Percentiles rank a stretch among this genome's conserved stretches.
phyloP scores from a whole-genome alignment of 2,888 invertebrate species.

The Halocaridina rubra region DNA sequence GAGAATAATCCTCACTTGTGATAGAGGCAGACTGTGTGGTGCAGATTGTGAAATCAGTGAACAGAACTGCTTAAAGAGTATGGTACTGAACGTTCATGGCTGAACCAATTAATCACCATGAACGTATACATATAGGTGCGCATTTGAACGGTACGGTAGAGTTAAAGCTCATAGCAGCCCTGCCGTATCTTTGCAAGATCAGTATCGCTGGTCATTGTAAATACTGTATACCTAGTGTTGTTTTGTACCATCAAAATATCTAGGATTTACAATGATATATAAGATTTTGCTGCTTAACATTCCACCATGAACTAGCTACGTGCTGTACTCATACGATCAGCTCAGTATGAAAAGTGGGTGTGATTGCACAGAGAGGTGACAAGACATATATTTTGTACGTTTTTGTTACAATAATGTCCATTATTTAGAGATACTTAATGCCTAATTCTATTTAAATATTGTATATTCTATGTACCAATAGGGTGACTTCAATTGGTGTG shows the following conservation, averaged over 20 bases:
- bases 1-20: conserved; percentile 59
- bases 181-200: not conserved
- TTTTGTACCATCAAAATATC: conserved; percentile 37
- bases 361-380: conserved; percentile 39
- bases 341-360: conserved; percentile 40
- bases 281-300: conserved; percentile 58
- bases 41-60: conserved; percentile 17
- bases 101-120: not conserved
- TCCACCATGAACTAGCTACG: conserved; percentile 37
- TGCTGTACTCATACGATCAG: conserved; percentile 28
- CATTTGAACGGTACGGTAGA: not conserved
- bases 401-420: conserved; percentile 57
- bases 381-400: conserved; percentile 59
- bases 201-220: conserved; percentile 40
- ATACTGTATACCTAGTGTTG: conserved; percentile 32
- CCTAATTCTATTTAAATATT: conserved; percentile 44
- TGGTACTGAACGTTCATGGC: not conserved
- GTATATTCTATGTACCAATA: conserved; percentile 31
- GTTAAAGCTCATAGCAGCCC: conserved; percentile 11
- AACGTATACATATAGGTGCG: not conserved
- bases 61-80: conserved; percentile 13
- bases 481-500: no score
- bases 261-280: conserved; percentile 46
- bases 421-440: conserved; percentile 54
- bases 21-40: conserved; percentile 53